Evolutionary conservation across 1,140 invertebrate genomes (phyloP), one percentile per base, ranked within the genome.

Genomic region (Tyrophagus putrescentiae): DNA sequence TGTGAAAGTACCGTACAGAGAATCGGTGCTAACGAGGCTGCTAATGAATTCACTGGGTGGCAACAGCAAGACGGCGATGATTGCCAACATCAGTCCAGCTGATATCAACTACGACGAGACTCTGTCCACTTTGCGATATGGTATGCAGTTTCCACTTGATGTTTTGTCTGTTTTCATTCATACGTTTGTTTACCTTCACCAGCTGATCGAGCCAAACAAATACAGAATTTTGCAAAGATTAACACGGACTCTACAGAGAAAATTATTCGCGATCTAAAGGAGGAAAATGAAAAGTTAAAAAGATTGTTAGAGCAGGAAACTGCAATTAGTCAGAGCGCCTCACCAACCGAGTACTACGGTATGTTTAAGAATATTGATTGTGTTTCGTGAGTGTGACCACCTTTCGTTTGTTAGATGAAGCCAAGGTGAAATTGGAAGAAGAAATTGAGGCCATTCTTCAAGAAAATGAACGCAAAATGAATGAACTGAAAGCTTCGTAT

Each of bases 21-120:
- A 82, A 63, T 82, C 80, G 7, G 73, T 77, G 3, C 69, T 82
- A 21, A 82, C 81, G 1, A 78, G 79, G 65, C 68, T 82, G 13
- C 67, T 82, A 45, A 78, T 79, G 70, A 80, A 81, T 70, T 79
- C 80, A 27, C 67, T 82, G 3, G 78, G 79, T 62, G 80, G 80
- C 32, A 82, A 82, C 70, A 80, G 78, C 66, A 80, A 80, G 68
- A 82, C 80, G 4, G 72, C 80, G 36, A 80, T 81, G 78, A 77
- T 80, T 53, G 80, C 79, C 16, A 76, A 79, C 3, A 72, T 82
- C 29, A 81, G 78, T 32, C 80, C 80, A 5, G 79, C 80, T 9
- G 79, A 81, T 65, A 75, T 79, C n/a, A 79, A 80, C 66, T 81
- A 78, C 65, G 79, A 81, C 50, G 79, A 81, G 67, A 80, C 80